These are phyloP conservation scores for Thera obeliscata DNA, from an alignment of 2,888 invertebrate species.

Conservation along the genomic window DNA sequence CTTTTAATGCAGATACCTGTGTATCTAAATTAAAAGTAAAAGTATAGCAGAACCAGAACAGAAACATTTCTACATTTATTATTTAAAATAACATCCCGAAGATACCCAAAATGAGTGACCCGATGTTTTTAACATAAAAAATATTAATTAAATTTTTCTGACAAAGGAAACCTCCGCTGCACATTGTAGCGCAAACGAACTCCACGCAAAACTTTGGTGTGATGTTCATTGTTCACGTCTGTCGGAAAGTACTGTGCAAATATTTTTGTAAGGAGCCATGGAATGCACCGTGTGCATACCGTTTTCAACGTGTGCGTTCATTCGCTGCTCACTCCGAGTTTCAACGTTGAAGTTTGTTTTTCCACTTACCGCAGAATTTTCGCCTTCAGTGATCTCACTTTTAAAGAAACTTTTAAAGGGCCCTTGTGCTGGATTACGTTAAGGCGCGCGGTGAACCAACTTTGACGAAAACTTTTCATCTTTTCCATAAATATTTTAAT, in stretches of 20 bases:
- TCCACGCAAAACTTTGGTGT: not conserved
- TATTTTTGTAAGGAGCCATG: constrained; percentile 1
- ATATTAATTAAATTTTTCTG: too few relatives aligned
- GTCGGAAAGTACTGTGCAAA: not conserved
- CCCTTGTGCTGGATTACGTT: constrained; percentile 1
- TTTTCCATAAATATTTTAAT: constrained; percentile 1
- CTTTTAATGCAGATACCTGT: too few relatives aligned
- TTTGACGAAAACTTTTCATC: not conserved
- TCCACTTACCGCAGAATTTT: not conserved
- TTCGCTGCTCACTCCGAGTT: not conserved
- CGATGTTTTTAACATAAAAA: too few relatives aligned
- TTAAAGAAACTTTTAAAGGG: not conserved
- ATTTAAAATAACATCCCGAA: too few relatives aligned
- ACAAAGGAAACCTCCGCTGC: not conserved
- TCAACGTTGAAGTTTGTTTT: constrained; percentile 3
- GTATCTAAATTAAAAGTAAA: too few relatives aligned
- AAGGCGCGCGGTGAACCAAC: not conserved
- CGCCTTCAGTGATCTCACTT: not conserved
- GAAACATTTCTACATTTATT: too few relatives aligned
- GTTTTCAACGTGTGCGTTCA: not conserved
- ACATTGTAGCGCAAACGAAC: not conserved
- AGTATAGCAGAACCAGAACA: too few relatives aligned
- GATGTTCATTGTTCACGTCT: not conserved
- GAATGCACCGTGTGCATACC: not conserved
- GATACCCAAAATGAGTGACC: too few relatives aligned